Evolutionary conservation across 2,888 invertebrate species (phyloP), one percentile per base, ranked within the genome.

Genomic region (Neuroscelio doddi): DNA sequence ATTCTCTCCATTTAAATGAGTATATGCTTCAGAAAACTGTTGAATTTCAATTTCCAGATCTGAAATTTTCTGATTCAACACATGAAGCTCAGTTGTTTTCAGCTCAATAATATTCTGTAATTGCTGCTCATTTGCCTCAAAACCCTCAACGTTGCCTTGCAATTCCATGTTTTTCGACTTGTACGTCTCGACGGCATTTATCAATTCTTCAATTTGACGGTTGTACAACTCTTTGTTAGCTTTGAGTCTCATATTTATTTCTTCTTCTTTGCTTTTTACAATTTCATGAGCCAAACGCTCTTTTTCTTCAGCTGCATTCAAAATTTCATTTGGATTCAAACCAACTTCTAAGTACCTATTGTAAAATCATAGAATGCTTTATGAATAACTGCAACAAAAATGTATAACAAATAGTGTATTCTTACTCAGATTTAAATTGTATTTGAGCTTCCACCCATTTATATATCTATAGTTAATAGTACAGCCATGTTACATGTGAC

Each of bases 121-220:
- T 44, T 66, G 83, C 70, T 67, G 82, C 17, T 81, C 77, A 17
- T 76, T 79, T 0, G 57, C 68, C 50, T 78, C 76, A 1, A 78
- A 68, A 5, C 72, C 77, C 42, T 84, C 80, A 15, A 82, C 36
- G 2, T 64, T 79, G 12, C 45, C 70, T 12, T 64, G 70, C 12
- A 82, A 47, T 15, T 82, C 82, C 5, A 73, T 50, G 34, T 75
- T 81, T 9, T 72, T 72, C 0, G 74, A 76, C 57, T 77, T 80
- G 0, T 71, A 68, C 0, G 45, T 58, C 45, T 82, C 79, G 1
- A 80, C 30, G 0, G 62, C 68, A 1, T 45, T 68, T 1, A 45
- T 51, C 1, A 80, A 58, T 27, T 76, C 75, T 1, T 72, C 70
- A 29, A 80, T 32, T 53, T 75, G 75, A 9, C 71, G 67, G n/a